These are phyloP conservation scores for Sylvilagus floridanus DNA, from an alignment of 2,797 vertebrate genomes.

Conservation along the genomic window DNA sequence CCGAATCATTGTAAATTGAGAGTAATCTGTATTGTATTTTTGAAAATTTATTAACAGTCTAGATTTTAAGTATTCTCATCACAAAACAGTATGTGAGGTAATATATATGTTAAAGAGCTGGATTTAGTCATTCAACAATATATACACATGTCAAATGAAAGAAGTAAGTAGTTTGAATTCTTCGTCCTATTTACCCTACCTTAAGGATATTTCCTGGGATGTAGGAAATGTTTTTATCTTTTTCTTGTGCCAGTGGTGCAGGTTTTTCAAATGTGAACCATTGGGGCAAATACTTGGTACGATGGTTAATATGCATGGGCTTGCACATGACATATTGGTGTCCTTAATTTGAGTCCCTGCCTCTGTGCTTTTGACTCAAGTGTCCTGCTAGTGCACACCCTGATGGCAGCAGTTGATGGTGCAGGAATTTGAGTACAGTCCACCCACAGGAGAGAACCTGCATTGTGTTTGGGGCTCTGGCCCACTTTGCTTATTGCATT, in stretches of 20 bases:
- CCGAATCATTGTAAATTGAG: background rate
- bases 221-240: constrained; percentile 4
- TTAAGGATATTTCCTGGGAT: background rate
- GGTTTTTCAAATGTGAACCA: background rate
- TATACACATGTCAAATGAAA: no score
- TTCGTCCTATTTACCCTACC: constrained; percentile 31
- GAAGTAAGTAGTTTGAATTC: background rate
- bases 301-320: no score
- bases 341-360: no score
- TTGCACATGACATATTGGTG: no score
- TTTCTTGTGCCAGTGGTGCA: background rate
- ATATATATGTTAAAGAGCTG: background rate
- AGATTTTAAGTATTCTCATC: background rate
- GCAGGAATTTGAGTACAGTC: no score
- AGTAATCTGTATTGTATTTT: background rate
- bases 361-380: no score
- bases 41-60: background rate
- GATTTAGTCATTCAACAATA: background rate
- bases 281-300: no score
- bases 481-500: no score
- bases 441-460: no score
- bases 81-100: background rate
- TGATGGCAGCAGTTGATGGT: no score
- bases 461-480: no score
- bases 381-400: no score